These are phyloP conservation scores for Poecilobothrus nobilitatus DNA, from an alignment of 2,888 invertebrate species.

Conservation along the genomic window DNA sequence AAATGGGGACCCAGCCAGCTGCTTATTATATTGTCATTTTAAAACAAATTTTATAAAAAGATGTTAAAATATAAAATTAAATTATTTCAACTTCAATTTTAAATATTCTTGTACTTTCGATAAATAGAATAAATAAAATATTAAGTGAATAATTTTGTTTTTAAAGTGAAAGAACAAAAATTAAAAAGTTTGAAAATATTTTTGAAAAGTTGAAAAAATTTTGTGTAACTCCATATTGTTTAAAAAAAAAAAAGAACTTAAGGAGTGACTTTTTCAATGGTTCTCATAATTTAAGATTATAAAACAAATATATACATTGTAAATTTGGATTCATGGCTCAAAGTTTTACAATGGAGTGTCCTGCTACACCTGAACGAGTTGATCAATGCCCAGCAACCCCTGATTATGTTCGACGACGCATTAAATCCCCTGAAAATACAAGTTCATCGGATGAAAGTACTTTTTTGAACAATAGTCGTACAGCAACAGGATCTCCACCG, in stretches of 20 bases:
- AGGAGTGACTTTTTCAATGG: no score
- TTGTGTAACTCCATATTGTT: not conserved
- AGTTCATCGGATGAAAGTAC: slow-evolving; percentile 44
- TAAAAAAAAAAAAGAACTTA: not conserved
- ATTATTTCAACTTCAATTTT: not conserved
- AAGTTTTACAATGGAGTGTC: slow-evolving; percentile 20
- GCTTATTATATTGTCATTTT: not conserved
- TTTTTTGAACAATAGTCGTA: slow-evolving; percentile 46
- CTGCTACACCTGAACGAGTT: slow-evolving; percentile 25
- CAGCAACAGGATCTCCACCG: slow-evolving; percentile 57
- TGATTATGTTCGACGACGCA: slow-evolving; percentile 19
- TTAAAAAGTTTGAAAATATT: not conserved
- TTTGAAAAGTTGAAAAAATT: not conserved
- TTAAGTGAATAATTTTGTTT: not conserved
- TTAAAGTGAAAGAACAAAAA: not conserved
- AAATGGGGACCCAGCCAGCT: not conserved
- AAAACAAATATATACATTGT: slow-evolving; percentile 10
- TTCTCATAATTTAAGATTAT: no score
- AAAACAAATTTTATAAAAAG: not conserved
- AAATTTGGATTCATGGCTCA: slow-evolving; percentile 17
- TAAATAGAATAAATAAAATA: not conserved
- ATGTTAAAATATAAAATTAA: not conserved
- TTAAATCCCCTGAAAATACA: slow-evolving; percentile 27
- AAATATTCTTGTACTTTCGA: not conserved
- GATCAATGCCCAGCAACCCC: slow-evolving; percentile 26